Base-by-base conservation (phyloP, 2,888 invertebrate genomes). In the Amaurobius ferox region DNA sequence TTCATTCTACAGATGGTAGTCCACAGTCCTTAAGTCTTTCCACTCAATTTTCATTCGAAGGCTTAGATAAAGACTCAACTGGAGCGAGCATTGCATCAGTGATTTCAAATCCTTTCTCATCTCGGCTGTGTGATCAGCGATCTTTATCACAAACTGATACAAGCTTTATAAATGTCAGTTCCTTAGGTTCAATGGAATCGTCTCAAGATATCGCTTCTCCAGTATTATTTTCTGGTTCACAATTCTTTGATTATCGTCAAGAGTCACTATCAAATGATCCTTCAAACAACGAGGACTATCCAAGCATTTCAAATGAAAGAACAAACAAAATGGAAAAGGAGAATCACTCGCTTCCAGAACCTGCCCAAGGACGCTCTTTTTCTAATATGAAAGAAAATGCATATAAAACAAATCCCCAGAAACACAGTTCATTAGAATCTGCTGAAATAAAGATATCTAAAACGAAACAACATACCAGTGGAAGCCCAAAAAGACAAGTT, bases 151-250 rank as follows among this genome's bases (percentile, higher is more conserved):
- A 79, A 55, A 79, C 86, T 2, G 79, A 86, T 62, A 72, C 72
- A 16, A 81, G 44, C n/a, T 79, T 86, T 13, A 30, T 79, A n/a
- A 86, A 86, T 32, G 55, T 86, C 11, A 79, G 86, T 29, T 76
- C 79, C 7, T 29, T 86, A 2, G 62, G 66, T 28, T 86, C 86
- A 0, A 72, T 79, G 71, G 86, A 68, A 26, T 86, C 86, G 13
- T 79, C 86, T 26, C 79, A 79, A 55, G 86, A 86, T 48, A 72
- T 86, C 11, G 64, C 35, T 19, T 86, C 86, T 0, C 86, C 86
- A 7, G n/a, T 48, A 2, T 16, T 16, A 29, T 70, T 70, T 26
- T 28, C 40, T 28, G 40, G 40, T 3, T 13, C 1, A 40, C 62
- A 71, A 40, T 40, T 35, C 35, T 83, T 83, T 32, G 76, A 76